Base-by-base conservation (phyloP, 2,113 vertebrate genomes). In the Psephotus haematonotus region DNA sequence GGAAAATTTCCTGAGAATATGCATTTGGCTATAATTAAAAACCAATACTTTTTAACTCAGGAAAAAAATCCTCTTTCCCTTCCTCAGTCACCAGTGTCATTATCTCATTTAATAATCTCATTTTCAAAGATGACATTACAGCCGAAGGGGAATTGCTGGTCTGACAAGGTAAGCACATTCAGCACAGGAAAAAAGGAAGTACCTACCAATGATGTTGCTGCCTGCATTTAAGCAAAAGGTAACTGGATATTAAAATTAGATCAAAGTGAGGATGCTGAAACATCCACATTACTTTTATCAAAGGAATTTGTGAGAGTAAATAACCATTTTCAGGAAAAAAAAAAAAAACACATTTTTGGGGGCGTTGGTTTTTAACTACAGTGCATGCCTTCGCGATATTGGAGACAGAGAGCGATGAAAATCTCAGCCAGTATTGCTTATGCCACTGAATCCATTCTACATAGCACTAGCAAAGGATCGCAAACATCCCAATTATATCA, bases 101-200 rank as follows among this genome's bases (percentile, higher is more conserved):
- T 69, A 94, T 77, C 84, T 92, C 79, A 91, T 95, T 95, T 92
- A 59, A 53, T 59, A 67, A 86, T 20, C 68, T 96, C 46, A 25
- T 89, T 96, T 97, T 94, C 68, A 82, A 94, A 95, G 81, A 46
- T 31, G 14, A 76, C 70, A 39, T 84, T 91, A 81, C 46, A 70
- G 53, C 64, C 82, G 70, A 79, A 89, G 72, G 65, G 69, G 94
- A 93, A 91, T 35, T 77, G 89, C 74, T 95, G 82, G 79, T 88
- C 92, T 95, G 82, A 92, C 53, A 93, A 80, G 80, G n/a, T 39
- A 92, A 80, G 81, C 16, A 41, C 14, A 52, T 62, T 67, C 20
- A 35, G n/a, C 22, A 68, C 28, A 12, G 5, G 14, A 76, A 28
- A 62, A 49, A 82, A 43, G 2, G 25, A 87, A 50, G 37, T 6